Evolutionary conservation across 2,797 vertebrate genomes (phyloP).

Genomic region (Mormyrus proboscirostris): DNA sequence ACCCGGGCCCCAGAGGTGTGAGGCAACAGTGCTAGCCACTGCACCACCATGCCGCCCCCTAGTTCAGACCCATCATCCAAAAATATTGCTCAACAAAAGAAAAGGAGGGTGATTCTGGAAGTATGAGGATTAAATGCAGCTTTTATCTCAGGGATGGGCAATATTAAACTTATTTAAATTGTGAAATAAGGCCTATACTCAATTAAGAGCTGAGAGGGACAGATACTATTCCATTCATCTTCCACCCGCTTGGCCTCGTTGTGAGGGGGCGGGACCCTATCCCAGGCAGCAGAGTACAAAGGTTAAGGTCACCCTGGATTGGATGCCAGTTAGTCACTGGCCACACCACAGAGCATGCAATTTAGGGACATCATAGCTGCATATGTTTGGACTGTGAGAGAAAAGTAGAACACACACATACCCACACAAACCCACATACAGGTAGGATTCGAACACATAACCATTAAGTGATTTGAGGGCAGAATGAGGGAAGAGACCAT

Average conservation of each 20-base stretch:
- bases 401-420: background rate
- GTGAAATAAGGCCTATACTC: background rate
- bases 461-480: background rate
- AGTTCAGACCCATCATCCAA: background rate
- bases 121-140: background rate
- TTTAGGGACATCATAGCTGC: background rate
- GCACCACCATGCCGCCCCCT: no score
- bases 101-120: background rate
- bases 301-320: background rate
- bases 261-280: no score
- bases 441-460: background rate
- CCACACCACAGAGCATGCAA: background rate
- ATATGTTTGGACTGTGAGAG: background rate
- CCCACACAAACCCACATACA: background rate
- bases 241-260: background rate
- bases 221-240: background rate
- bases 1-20: no score
- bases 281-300: no score
- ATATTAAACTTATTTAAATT: background rate
- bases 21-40: no score
- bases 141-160: background rate
- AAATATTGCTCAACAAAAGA: background rate
- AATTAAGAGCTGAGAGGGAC: background rate
- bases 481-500: background rate
- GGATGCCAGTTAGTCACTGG: background rate